Conservation (phyloP, 2,888 invertebrate species). For the Ophion obscuratus region DNA sequence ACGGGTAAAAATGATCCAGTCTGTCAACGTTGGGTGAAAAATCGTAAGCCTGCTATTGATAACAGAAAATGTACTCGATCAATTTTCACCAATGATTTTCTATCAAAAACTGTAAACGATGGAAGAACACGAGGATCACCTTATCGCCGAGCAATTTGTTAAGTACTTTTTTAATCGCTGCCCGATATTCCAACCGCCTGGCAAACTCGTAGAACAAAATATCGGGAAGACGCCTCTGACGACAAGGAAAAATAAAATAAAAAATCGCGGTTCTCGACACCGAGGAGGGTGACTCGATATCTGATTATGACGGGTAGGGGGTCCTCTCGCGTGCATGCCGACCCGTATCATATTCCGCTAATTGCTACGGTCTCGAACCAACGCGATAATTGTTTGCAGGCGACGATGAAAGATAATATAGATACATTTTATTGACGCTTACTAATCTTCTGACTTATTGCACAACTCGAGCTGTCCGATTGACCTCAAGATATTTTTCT, state of each 20-base stretch:
- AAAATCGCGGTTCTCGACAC: slow-evolving; percentile 13
- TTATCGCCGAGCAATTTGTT: slow-evolving; percentile 1
- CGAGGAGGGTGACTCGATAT: slow-evolving; percentile 48
- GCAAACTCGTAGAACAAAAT: not conserved
- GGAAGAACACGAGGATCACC: not conserved
- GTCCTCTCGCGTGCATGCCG: not conserved
- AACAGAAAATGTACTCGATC: not conserved
- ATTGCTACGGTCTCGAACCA: slow-evolving; percentile 49
- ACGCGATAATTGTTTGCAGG: slow-evolving; percentile 59
- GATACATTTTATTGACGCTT: slow-evolving; percentile 33
- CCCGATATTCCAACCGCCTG: not conserved
- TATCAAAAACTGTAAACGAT: not conserved
- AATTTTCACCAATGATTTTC: not conserved
- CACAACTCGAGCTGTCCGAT: not conserved
- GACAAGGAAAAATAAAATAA: slow-evolving; percentile 6
- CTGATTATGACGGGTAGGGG: not conserved
- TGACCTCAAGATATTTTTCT: not conserved
- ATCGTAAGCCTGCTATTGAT: not conserved
- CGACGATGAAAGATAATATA: slow-evolving; percentile 51
- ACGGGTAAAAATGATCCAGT: too few relatives aligned
- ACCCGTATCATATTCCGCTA: slow-evolving; percentile 61
- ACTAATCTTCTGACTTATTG: slow-evolving; percentile 52
- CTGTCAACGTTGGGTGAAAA: not conserved
- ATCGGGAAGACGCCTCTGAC: not conserved
- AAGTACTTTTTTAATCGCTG: not conserved